These are phyloP conservation scores for Ennomos erosarius DNA, from an alignment of 2,888 invertebrate species.

Conservation along the genomic window DNA sequence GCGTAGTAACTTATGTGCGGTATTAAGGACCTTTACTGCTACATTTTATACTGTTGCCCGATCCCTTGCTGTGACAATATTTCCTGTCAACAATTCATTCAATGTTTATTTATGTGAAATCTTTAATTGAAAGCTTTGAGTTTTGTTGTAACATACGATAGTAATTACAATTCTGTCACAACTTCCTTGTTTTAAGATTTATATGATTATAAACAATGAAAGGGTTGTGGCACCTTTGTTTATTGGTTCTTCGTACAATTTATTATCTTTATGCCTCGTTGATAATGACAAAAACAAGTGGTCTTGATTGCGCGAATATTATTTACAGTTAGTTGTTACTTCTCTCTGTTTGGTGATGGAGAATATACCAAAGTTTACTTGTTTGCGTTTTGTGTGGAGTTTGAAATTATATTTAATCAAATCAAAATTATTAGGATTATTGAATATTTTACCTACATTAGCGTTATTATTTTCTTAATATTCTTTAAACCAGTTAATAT, in stretches of 20 bases:
- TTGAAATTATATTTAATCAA: too few relatives aligned
- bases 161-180: conserved; percentile 31
- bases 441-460: too few relatives aligned
- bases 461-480: too few relatives aligned
- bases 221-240: conserved; percentile 9
- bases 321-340: not conserved
- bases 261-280: conserved; percentile 6
- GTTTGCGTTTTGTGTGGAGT: too few relatives aligned
- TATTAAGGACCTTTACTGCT: not conserved
- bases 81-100: conserved; percentile 55
- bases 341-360: too few relatives aligned
- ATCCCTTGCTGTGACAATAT: conserved; percentile 68
- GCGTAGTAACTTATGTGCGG: conserved; percentile 26
- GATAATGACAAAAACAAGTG: not conserved
- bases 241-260: conserved; percentile 6
- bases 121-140: conserved; percentile 57
- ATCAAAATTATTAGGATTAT: too few relatives aligned
- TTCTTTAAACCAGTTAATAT: too few relatives aligned
- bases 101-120: conserved; percentile 54
- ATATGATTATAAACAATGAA: conserved; percentile 22
- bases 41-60: conserved; percentile 1
- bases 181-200: conserved; percentile 28
- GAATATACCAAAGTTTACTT: too few relatives aligned
- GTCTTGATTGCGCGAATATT: conserved; percentile 3
- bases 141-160: conserved; percentile 30